Percentiles rank a stretch among this genome's conserved stretches.
Conservation (phyloP, 2,888 invertebrate genomes). For the Molanna angustata region DNA sequence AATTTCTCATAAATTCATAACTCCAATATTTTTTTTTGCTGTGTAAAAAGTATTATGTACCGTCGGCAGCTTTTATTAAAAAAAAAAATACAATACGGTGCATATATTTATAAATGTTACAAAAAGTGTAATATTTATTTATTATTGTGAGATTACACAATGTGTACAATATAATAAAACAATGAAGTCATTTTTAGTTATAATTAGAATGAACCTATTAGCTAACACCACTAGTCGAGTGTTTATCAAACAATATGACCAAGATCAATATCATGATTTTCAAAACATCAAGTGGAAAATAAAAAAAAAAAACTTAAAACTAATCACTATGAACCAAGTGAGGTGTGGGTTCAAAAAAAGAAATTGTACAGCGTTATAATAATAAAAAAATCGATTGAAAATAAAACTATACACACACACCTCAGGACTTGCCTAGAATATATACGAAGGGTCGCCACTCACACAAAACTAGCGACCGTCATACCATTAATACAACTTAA, state of each 20-base stretch:
- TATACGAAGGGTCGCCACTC: too few relatives aligned
- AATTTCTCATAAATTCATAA: conserved; percentile 8
- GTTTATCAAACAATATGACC: not conserved
- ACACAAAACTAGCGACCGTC: too few relatives aligned
- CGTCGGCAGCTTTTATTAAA: conserved; percentile 1
- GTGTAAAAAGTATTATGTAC: not conserved
- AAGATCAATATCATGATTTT: not conserved
- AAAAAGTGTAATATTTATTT: not conserved
- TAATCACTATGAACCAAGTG: not conserved
- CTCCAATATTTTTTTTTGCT: not conserved
- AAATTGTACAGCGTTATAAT: too few relatives aligned
- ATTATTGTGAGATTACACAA: conserved; percentile 16
- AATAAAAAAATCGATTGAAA: too few relatives aligned
- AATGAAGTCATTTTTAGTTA: conserved; percentile 1
- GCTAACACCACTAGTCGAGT: not conserved
- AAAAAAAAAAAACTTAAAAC: not conserved
- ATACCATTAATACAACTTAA: not conserved
- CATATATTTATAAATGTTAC: too few relatives aligned
- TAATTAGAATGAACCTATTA: not conserved
- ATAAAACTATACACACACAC: too few relatives aligned
- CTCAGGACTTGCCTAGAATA: too few relatives aligned
- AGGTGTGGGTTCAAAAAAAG: not conserved
- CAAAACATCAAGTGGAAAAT: not conserved
- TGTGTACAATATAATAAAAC: not conserved
- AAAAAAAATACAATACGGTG: conserved; percentile 12